A percentile compares a stretch with the other conserved stretches of the same genome.
These are phyloP conservation scores for Semnornis frantzii DNA, from an alignment of 2,113 vertebrate genomes.

Conservation along the genomic window DNA sequence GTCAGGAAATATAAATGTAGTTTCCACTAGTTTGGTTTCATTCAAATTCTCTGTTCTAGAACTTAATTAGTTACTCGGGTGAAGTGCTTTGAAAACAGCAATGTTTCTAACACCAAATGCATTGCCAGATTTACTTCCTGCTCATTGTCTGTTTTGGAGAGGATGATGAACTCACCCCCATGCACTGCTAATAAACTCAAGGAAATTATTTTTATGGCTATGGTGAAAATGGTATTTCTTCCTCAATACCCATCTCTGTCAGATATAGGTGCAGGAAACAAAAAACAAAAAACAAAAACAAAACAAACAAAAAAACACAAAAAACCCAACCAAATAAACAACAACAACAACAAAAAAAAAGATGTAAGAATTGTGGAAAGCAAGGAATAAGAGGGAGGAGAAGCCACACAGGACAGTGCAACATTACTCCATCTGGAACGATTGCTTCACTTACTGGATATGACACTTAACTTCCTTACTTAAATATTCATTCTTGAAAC, in stretches of 20 bases:
- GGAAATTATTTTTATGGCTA: constrained; percentile 37
- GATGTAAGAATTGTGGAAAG: not conserved
- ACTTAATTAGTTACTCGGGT: constrained; percentile 67
- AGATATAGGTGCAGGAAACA: constrained; percentile 16
- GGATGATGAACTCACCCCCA: constrained; percentile 5
- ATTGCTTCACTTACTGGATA: not conserved
- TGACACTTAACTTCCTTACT: constrained; percentile 8
- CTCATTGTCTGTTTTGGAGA: constrained; percentile 42
- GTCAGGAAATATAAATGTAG: constrained; percentile 22
- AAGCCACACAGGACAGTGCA: not conserved
- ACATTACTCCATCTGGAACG: not conserved
- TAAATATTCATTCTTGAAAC: not conserved
- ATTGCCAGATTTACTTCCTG: constrained; percentile 61
- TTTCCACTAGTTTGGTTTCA: constrained; percentile 48
- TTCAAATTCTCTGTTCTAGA: constrained; percentile 39
- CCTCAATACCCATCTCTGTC: not conserved
- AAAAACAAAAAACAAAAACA: not conserved
- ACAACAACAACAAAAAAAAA: not conserved
- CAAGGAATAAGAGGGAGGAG: not conserved
- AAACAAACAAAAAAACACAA: too few relatives aligned
- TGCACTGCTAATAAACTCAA: constrained; percentile 34
- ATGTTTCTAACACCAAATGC: constrained; percentile 49
- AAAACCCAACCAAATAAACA: too few relatives aligned
- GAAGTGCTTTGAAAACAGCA: constrained; percentile 65
- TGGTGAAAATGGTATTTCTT: constrained; percentile 38